Percentiles rank a stretch among this genome's conserved stretches.
Conservation (phyloP, 2,113 vertebrate species). For the Coryphaenoides rupestris region DNA sequence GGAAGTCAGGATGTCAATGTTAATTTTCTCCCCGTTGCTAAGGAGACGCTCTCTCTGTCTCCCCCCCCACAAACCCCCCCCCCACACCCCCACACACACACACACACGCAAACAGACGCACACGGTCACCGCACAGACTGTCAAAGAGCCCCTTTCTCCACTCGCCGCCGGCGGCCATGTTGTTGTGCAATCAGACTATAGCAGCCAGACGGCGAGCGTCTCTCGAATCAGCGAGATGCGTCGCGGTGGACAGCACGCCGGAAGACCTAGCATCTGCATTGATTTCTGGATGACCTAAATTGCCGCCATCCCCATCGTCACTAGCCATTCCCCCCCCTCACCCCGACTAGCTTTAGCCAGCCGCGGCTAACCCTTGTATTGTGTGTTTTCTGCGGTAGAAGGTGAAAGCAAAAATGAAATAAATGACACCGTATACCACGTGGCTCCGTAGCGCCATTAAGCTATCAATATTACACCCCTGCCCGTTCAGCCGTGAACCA, state of each 20-base stretch:
- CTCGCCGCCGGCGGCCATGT: constrained; percentile 51
- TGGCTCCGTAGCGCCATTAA: constrained; percentile 45
- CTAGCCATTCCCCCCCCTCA: too few species aligned
- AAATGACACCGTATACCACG: constrained; percentile 9
- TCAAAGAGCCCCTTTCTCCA: constrained; percentile 70
- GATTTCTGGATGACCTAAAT: constrained; percentile 28
- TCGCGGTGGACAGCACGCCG: constrained; percentile 46
- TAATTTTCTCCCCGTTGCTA: constrained; percentile 75
- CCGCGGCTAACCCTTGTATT: constrained; percentile 35
- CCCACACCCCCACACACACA: too few species aligned
- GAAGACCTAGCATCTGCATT: constrained; percentile 68
- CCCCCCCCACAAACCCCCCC: constrained; percentile 47
- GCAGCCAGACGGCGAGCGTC: constrained; percentile 63
- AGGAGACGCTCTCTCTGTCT: constrained; percentile 68
- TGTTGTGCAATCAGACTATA: constrained; percentile 67
- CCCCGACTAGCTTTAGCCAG: constrained; percentile 51
- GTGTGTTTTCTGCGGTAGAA: not conserved
- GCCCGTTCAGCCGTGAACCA: constrained; percentile 17
- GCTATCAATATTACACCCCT: constrained; percentile 39
- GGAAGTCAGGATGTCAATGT: constrained; percentile 75
- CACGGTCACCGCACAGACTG: constrained; percentile 64
- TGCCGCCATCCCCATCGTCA: too few species aligned
- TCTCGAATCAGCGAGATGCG: constrained; percentile 56
- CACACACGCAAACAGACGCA: too few species aligned
- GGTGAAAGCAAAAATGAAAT: not conserved